These are phyloP conservation scores for Xanthia togata DNA, from an alignment of 2,888 invertebrate species.

Conservation along the genomic window DNA sequence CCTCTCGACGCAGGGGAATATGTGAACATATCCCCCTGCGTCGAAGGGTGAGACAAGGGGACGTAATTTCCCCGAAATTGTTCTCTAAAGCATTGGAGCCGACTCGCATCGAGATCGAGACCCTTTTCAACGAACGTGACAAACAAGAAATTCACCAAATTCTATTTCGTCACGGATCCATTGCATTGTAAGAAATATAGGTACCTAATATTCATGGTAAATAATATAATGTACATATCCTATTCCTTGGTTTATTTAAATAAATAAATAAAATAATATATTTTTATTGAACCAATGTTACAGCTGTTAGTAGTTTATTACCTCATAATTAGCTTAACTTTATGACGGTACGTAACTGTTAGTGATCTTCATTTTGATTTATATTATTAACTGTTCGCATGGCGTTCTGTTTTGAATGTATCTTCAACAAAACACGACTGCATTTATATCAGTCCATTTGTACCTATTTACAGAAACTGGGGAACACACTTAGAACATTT, in stretches of 20 bases:
- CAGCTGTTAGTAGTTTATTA: too few relatives aligned
- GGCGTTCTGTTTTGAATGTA: slow-evolving; percentile 1
- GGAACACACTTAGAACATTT: slow-evolving; percentile 7
- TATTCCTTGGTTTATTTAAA: neutral
- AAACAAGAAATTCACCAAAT: neutral
- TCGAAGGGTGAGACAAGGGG: too few relatives aligned
- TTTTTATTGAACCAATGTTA: too few relatives aligned
- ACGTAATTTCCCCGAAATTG: too few relatives aligned
- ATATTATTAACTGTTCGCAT: neutral
- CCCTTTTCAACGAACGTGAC: neutral
- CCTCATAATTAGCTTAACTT: too few relatives aligned
- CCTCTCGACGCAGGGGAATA: too few relatives aligned
- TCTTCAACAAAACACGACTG: slow-evolving; percentile 3
- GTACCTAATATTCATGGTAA: too few relatives aligned
- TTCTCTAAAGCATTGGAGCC: too few relatives aligned
- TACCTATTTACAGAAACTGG: slow-evolving; percentile 13
- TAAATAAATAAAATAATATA: too few relatives aligned
- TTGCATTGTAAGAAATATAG: neutral
- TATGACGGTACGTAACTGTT: too few relatives aligned
- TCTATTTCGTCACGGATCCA: slow-evolving; percentile 3
- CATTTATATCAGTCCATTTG: neutral
- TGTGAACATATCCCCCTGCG: too few relatives aligned
- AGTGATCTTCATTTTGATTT: neutral
- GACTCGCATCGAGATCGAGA: too few relatives aligned
- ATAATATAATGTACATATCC: neutral